These are phyloP conservation scores for Machaerirhynchus nigripectus DNA, from an alignment of 2,113 vertebrate species.

Conservation along the genomic window DNA sequence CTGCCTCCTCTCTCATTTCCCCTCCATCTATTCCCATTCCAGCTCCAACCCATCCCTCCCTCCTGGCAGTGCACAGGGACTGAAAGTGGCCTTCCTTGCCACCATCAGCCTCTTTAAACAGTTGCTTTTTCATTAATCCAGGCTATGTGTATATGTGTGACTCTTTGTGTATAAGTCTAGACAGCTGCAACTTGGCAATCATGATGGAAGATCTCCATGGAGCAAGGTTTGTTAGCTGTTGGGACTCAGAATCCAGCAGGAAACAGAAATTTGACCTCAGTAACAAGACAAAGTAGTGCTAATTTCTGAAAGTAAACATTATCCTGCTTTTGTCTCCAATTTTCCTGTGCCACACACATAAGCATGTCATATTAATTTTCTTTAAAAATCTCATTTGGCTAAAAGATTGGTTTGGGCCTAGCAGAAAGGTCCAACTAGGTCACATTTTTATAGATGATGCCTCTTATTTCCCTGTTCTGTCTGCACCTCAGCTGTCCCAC, in stretches of 20 bases:
- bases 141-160: not conserved
- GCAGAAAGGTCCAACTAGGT: not conserved
- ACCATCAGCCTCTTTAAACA: not conserved
- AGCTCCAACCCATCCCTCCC: not conserved
- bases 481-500: not conserved
- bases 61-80: not conserved
- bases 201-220: not conserved
- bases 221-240: not conserved
- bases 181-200: not conserved
- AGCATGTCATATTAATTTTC: not conserved
- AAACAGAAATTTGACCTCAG: not conserved
- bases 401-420: not conserved
- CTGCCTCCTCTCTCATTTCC: not conserved
- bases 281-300: not conserved
- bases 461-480: not conserved
- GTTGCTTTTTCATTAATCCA: not conserved
- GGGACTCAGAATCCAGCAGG: not conserved
- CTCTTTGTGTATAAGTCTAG: not conserved
- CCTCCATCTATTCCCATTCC: not conserved
- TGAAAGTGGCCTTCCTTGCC: not conserved
- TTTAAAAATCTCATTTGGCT: not conserved
- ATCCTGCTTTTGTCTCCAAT: not conserved
- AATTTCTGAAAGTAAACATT: not conserved
- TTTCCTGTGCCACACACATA: not conserved
- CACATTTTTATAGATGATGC: not conserved